Conservation (phyloP, 2,888 invertebrate genomes). For the Aspidiotus rigidus region DNA sequence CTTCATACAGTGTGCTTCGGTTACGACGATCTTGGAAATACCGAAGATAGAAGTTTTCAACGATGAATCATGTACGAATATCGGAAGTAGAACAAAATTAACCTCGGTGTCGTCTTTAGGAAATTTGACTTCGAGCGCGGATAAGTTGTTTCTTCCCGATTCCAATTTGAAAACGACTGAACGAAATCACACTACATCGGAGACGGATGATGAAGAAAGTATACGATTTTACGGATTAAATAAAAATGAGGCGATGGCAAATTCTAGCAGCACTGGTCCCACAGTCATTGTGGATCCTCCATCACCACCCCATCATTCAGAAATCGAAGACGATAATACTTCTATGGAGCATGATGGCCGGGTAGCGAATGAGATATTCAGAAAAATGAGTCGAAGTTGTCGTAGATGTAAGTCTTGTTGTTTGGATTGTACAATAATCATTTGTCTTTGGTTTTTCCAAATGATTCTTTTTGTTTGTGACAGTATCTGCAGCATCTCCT, state of each 20-base stretch:
- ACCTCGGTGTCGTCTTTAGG: constrained; percentile 38
- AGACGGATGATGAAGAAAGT: constrained; percentile 39
- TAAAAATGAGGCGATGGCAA: constrained; percentile 36
- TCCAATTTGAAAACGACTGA: constrained; percentile 35
- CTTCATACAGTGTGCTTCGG: constrained; percentile 3
- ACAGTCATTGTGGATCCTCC: constrained; percentile 63
- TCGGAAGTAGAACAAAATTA: not conserved
- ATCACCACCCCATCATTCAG: constrained; percentile 50
- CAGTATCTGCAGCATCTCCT: constrained; percentile 45
- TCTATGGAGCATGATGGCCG: not conserved
- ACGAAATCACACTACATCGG: constrained; percentile 38
- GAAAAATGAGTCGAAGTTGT: constrained; percentile 15
- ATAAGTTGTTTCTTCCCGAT: constrained; percentile 35
- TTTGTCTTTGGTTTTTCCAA: not conserved
- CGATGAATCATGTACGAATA: constrained; percentile 37
- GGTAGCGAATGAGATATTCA: constrained; percentile 7
- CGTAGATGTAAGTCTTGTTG: constrained; percentile 22
- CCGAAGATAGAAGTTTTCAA: constrained; percentile 29
- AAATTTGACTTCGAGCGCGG: constrained; percentile 37
- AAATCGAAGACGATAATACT: constrained; percentile 39
- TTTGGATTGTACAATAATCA: no score
- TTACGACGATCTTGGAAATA: constrained; percentile 16
- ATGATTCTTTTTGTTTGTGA: constrained; percentile 18
- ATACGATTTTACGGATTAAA: constrained; percentile 36
- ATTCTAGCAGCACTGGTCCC: constrained; percentile 35